Conservation (phyloP, 1,140 invertebrate species). For the Agrilus planipennis region DNA sequence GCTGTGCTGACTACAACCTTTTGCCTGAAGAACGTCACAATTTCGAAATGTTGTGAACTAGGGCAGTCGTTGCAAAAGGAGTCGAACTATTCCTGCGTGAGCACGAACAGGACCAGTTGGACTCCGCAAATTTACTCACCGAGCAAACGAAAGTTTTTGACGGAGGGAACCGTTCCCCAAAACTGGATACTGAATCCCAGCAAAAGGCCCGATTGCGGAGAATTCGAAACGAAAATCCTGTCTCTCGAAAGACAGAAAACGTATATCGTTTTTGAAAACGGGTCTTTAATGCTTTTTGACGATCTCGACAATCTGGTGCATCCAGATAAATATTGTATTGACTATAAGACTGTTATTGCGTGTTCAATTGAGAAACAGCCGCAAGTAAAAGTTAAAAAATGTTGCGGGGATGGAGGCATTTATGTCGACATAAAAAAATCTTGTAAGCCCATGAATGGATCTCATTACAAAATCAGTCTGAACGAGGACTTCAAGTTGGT, state of each 20-base stretch:
- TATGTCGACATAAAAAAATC: slow-evolving; percentile 41
- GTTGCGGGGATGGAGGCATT: slow-evolving; percentile 41
- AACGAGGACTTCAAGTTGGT: slow-evolving; percentile 29
- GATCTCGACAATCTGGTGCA: slow-evolving; percentile 5
- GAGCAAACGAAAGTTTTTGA: not conserved
- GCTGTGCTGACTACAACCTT: too few relatives aligned
- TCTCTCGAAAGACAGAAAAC: not conserved
- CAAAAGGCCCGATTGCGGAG: not conserved
- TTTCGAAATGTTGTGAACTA: slow-evolving; percentile 8
- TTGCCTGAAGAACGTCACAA: slow-evolving; percentile 7
- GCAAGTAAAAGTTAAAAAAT: slow-evolving; percentile 36
- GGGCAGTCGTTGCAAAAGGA: slow-evolving; percentile 4
- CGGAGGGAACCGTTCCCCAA: not conserved
- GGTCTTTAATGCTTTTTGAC: slow-evolving; percentile 13
- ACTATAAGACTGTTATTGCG: slow-evolving; percentile 12
- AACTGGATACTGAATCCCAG: slow-evolving; percentile 5
- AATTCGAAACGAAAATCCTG: not conserved
- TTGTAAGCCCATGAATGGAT: slow-evolving; percentile 22
- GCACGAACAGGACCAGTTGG: not conserved
- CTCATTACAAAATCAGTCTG: slow-evolving; percentile 31
- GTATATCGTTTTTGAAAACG: slow-evolving; percentile 12
- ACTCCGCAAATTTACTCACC: slow-evolving; percentile 5
- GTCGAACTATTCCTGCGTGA: not conserved
- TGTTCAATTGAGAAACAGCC: slow-evolving; percentile 11
- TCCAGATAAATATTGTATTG: slow-evolving; percentile 14